Percentiles rank a stretch among this genome's conserved stretches.
Evolutionary conservation across 2,888 invertebrate species (phyloP).

Genomic region (Aphidius colemani): DNA sequence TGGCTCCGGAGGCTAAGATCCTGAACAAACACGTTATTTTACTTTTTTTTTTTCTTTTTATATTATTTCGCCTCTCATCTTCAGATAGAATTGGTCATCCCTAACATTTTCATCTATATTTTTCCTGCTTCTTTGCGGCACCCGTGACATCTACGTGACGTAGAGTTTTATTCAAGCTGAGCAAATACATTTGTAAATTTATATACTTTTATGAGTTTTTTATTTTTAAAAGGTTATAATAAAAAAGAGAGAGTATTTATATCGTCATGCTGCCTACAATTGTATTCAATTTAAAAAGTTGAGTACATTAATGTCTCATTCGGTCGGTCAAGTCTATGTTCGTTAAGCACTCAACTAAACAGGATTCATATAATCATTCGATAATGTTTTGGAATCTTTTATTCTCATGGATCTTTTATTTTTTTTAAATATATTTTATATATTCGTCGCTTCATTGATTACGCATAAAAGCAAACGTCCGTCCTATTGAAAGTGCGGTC

Average conservation of each 20-base stretch:
- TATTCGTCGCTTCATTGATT: constrained; percentile 16
- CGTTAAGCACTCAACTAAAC: background rate
- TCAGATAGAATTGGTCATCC: background rate
- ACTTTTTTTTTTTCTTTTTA: constrained; percentile 25
- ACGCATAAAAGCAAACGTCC: constrained; percentile 21
- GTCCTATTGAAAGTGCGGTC: constrained; percentile 11
- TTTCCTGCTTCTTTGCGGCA: background rate
- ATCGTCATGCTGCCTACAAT: constrained; percentile 16
- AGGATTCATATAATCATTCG: constrained; percentile 7
- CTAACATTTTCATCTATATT: background rate
- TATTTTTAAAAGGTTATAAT: background rate
- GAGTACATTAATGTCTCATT: constrained; percentile 26
- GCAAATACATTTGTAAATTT: constrained; percentile 29
- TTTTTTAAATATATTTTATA: constrained; percentile 12
- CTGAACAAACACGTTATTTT: constrained; percentile 37
- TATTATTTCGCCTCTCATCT: constrained; percentile 31
- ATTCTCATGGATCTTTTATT: constrained; percentile 3
- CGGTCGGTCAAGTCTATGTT: constrained; percentile 7
- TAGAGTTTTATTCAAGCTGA: constrained; percentile 35
- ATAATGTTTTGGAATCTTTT: constrained; percentile 13
- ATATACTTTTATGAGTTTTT: background rate
- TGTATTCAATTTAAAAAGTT: constrained; percentile 17
- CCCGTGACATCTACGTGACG: constrained; percentile 34
- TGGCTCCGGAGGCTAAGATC: constrained; percentile 33
- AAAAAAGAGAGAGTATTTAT: background rate